phyloP scores from a whole-genome alignment of 2,797 vertebrate species.

The Sebastes ruberrimus region DNA sequence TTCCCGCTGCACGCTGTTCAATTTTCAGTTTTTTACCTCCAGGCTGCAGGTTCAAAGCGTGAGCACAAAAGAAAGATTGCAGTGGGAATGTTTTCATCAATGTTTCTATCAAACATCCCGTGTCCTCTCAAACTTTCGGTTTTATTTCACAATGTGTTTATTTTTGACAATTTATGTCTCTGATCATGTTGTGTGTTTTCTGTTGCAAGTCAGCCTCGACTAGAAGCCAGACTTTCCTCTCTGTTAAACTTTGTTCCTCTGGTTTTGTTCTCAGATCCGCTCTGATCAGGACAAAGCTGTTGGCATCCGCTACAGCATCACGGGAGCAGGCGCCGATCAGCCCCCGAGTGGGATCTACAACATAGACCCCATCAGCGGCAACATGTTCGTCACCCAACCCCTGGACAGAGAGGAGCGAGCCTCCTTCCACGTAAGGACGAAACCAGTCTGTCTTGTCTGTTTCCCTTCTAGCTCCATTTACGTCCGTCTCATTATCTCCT shows the following conservation, averaged over 20 bases:
- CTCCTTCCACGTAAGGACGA: conserved; percentile 92
- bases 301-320: conserved; percentile 97
- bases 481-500: conserved; percentile 42
- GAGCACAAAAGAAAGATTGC: conserved; percentile 24
- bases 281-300: conserved; percentile 98
- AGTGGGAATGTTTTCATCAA: conserved; percentile 23
- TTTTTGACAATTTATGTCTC: conserved; percentile 13
- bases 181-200: conserved; percentile 27
- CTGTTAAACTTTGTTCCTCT: conserved; percentile 39
- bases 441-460: conserved; percentile 2
- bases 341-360: conserved; percentile 96
- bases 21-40: conserved; percentile 30
- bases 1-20: conserved; percentile 11
- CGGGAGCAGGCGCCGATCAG: conserved; percentile 96
- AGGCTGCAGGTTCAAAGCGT: conserved; percentile 33
- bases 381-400: conserved; percentile 96
- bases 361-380: conserved; percentile 95
- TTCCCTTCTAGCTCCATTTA: conserved; percentile 18
- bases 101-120: conserved; percentile 16
- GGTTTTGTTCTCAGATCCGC: conserved; percentile 87
- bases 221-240: not conserved
- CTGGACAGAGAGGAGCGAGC: conserved; percentile 96
- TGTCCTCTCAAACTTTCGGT: not conserved
- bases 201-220: not conserved
- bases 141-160: conserved; percentile 10